Base-by-base conservation (phyloP, 2,888 invertebrate species). In the Tetropium fuscum region DNA sequence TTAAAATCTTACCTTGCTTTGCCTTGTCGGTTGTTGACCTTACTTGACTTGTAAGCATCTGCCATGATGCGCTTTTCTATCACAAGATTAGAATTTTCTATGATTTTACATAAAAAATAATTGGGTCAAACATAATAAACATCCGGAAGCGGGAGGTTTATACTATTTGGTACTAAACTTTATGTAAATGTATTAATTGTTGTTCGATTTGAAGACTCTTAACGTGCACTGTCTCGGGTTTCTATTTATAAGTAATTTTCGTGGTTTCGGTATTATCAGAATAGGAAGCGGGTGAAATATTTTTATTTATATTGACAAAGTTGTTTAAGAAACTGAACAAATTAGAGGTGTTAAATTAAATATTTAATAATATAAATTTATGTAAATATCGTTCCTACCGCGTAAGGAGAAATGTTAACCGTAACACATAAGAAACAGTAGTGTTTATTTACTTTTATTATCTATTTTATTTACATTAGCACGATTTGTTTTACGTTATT, bases 21-120 rank as follows among this genome's bases (percentile, higher is more conserved):
- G 73, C 72, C 72, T 73, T 71, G 73, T 64, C 66, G 74, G 72
- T 74, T 70, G 62, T 68, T 71, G 73, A 74, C 73, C 73, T 66
- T 58, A 58, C 40, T 34, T 10, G 15, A n/a, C n/a, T n/a, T n/a
- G 18, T 18, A 44, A 25, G 44, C 44, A 44, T 44, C 44, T 44
- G 25, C 22, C 44, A 44, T 22, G 44, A 27, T 44, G 44, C 44
- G 27, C 25, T 44, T 44, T 44, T 44, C 11, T 27, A 44, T 13
- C 40, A 22, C 13, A 11, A 25, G 44, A 44, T 44, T 44, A 44
- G 44, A 22, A 44, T 44, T 25, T 11, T 11, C 22, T 44, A 22
- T 25, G 44, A 44, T 25, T 44, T 13, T 44, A 20, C 13, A 44
- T 36, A 36, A 36, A 41, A 20, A 20, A 20, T 18, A 44, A 44